Base-by-base conservation (phyloP, 2,113 vertebrate species). In the Rallus limicola region DNA sequence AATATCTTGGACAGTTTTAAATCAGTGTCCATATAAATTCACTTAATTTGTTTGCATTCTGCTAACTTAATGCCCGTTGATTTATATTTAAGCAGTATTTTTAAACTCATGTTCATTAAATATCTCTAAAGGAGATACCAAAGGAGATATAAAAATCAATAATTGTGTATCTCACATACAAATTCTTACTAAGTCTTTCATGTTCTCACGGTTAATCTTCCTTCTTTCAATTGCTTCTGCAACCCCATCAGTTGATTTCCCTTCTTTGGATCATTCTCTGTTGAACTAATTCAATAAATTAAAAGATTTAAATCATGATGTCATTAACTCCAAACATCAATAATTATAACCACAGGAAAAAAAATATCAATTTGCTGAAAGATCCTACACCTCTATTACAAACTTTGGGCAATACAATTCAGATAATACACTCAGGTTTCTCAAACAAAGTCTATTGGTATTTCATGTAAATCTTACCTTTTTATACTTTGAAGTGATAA, bases 381-480 rank as follows among this genome's bases (percentile, higher is more conserved):
- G 63, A 85, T 62, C 67, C 25, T 72, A 50, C 76, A 87, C 16
- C 13, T 89, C 59, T 71, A 25, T 64, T 84, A 86, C 55, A 86
- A 92, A 88, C 71, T 92, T 60, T 70, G 62, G 53, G 59, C 26
- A 71, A 56, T 46, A 71, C 34, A 62, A 59, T 64, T 85, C 64
- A 86, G 29, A 75, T 6, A 75, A 84, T n/a, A 36, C 53, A 64
- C 40, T 84, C 17, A 1, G 34, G 29, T 91, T 70, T 75, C 70
- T 74, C 56, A 92, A 76, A 55, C 17, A 68, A 74, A 33, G 50
- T 59, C 74, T 64, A 40, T 11, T 46, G 60, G 23, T 46, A 62
- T 19, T 55, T 94, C 19, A 26, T 65, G 55, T 77, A 69, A 80
- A 44, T 85, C 98, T 98, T 98, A 98, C 98, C 98, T 98, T 96